Percentiles rank a stretch among this genome's conserved stretches.
Conservation (phyloP, 1,140 invertebrate species). For the Tachypleus tridentatus region DNA sequence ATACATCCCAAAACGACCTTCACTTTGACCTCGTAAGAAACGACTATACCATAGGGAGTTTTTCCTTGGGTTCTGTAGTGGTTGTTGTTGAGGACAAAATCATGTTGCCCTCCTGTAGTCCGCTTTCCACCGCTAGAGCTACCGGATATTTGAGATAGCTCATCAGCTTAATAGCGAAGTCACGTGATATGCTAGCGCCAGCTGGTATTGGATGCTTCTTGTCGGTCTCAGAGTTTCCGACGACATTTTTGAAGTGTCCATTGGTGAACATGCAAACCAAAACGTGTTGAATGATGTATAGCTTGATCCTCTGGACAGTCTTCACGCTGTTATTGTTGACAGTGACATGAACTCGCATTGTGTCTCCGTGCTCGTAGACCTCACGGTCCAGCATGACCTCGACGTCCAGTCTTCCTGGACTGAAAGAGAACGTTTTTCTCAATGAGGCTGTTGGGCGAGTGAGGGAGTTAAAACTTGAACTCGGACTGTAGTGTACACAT, state of each 20-base stretch:
- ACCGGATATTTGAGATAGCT: constrained; percentile 19
- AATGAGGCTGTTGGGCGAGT: constrained; percentile 9
- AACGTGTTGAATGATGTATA: constrained; percentile 21
- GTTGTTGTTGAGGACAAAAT: constrained; percentile 15
- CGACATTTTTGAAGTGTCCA: constrained; percentile 22
- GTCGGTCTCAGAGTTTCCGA: constrained; percentile 17
- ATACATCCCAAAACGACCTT: constrained; percentile 20
- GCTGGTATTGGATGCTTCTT: constrained; percentile 13
- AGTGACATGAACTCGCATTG: constrained; percentile 14
- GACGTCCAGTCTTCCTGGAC: constrained; percentile 13
- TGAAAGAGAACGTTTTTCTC: constrained; percentile 19
- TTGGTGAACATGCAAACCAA: constrained; percentile 25
- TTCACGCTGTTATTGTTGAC: constrained; percentile 20
- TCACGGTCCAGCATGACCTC: constrained; percentile 18
- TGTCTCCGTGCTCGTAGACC: constrained; percentile 13
- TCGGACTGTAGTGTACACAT: constrained; percentile 46
- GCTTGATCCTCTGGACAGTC: constrained; percentile 18
- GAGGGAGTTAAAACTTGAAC: neutral
- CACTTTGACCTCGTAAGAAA: constrained; percentile 20
- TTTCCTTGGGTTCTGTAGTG: constrained; percentile 13
- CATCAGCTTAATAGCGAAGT: constrained; percentile 12
- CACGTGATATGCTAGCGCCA: constrained; percentile 15
- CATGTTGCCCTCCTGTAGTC: constrained; percentile 2
- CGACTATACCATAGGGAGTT: constrained; percentile 22
- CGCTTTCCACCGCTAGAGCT: constrained; percentile 20